A percentile compares a stretch with the other conserved stretches of the same genome.
These are phyloP conservation scores for Cotesia chilonis DNA, from an alignment of 1,140 invertebrate species.

Conservation along the genomic window DNA sequence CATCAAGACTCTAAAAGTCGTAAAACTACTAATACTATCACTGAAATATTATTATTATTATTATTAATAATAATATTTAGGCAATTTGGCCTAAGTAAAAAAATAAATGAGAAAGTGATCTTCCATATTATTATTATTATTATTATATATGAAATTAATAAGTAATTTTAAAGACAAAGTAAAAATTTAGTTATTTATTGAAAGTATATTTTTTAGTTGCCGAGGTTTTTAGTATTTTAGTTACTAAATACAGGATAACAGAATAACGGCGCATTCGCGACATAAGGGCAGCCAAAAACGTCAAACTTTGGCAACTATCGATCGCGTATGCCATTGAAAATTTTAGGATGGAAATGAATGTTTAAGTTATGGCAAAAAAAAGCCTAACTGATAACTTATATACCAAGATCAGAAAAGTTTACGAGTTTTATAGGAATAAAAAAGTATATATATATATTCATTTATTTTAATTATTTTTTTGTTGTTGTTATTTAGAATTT, in stretches of 20 bases:
- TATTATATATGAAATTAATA: no score
- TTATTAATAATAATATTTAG: not conserved
- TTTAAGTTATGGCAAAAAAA: not conserved
- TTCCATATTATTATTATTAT: no score
- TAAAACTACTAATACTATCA: slow-evolving; percentile 2
- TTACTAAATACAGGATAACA: not conserved
- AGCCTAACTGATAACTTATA: no score
- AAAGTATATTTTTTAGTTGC: no score
- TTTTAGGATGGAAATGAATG: not conserved
- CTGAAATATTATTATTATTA: not conserved
- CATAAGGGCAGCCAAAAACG: slow-evolving; percentile 2
- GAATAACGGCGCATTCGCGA: not conserved
- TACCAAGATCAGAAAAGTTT: no score
- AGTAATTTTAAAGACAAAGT: no score
- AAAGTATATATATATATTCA: no score
- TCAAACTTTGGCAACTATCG: slow-evolving; percentile 1
- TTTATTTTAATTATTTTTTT: not conserved
- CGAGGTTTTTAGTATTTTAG: no score
- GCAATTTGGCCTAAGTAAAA: not conserved
- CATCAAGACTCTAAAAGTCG: slow-evolving; percentile 18
- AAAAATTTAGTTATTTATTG: no score
- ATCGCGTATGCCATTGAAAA: not conserved
- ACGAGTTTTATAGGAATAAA: no score
- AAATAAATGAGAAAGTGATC: no score
- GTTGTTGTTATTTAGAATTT: not conserved